Evolutionary conservation across 2,113 vertebrate genomes (phyloP), one percentile per base, ranked within the genome.

Genomic region (Sylvilagus bachmani): DNA sequence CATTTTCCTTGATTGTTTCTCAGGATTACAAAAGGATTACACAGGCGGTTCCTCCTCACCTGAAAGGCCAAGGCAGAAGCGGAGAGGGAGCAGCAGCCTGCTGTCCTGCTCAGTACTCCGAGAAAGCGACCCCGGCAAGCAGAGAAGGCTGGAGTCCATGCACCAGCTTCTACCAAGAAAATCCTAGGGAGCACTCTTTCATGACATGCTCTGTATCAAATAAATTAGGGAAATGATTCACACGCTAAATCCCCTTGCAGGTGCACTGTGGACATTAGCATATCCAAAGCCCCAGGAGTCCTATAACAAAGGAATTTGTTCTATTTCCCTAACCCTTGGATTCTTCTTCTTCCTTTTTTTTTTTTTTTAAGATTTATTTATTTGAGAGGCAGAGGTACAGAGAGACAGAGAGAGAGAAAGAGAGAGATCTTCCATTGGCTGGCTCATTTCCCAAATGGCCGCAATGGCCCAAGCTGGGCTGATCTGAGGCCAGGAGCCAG

Each of bases 1-100:
- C 85, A 1, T 82, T 92, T 83, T 78, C 69, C 82, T 95, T 97
- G 94, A 86, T 96, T 96, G 92, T 87, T 51, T 70, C 31, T 86
- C 38, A 38, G n/a, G n/a, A n/a, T n/a, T n/a, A n/a, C n/a, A n/a
- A n/a, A n/a, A n/a, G n/a, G n/a, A 51, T 33, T 55, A 16, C 89
- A 64, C 38, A 71, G 62, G 64, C 4, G 36, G 25, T 22, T 22
- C 55, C 27, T 44, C 22, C 11, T n/a, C 29, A 51, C 70, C 53
- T 67, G 22, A 84, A 38, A 31, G 29, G 7, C 1, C 5, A 44
- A 33, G 16, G 17, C 4, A 2, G 12, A 31, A 22, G 33, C 33
- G 11, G 7, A 9, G 24, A n/a, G 62, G 33, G 33, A 55, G 33
- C 13, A 29, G 36, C 22, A 27, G 36, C 27, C 38, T n/a, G 1